Percentiles rank a stretch among this genome's conserved stretches.
These are phyloP conservation scores for Rhagophthalmus giganteus DNA, from an alignment of 2,888 invertebrate genomes.

Conservation along the genomic window DNA sequence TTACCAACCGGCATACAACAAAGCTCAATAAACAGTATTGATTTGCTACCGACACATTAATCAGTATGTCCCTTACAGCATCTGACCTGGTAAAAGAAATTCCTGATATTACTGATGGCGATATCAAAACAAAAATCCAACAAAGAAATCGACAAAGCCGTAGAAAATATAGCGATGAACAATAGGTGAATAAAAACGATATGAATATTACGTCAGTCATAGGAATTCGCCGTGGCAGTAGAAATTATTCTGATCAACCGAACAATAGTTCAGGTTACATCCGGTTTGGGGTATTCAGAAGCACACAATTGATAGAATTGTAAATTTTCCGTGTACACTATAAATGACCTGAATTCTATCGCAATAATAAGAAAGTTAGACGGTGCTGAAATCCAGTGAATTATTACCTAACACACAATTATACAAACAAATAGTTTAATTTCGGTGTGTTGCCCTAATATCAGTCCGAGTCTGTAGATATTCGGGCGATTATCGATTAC, in stretches of 20 bases:
- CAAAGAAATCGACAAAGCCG: neutral
- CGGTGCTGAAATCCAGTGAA: too few species aligned
- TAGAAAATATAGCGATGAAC: neutral
- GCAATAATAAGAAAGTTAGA: too few species aligned
- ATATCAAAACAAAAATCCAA: neutral
- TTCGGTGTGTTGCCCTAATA: too few species aligned
- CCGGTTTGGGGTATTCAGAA: neutral
- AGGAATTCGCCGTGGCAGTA: neutral
- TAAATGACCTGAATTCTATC: neutral
- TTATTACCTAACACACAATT: too few species aligned
- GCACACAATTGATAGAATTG: constrained; percentile 2
- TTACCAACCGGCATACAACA: too few species aligned
- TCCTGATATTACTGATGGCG: neutral
- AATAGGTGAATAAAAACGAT: neutral
- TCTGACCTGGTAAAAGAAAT: too few species aligned
- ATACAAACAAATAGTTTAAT: too few species aligned
- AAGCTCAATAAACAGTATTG: too few species aligned
- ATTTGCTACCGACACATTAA: too few species aligned
- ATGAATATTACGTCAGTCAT: neutral
- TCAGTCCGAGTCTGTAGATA: too few species aligned
- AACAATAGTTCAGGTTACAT: neutral
- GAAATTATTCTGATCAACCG: neutral
- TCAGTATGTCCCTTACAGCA: too few species aligned
- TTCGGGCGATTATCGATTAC: too few species aligned
- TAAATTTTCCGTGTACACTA: neutral